These are phyloP conservation scores for Harpegnathos saltator DNA, from an alignment of 1,140 invertebrate genomes.

Conservation along the genomic window DNA sequence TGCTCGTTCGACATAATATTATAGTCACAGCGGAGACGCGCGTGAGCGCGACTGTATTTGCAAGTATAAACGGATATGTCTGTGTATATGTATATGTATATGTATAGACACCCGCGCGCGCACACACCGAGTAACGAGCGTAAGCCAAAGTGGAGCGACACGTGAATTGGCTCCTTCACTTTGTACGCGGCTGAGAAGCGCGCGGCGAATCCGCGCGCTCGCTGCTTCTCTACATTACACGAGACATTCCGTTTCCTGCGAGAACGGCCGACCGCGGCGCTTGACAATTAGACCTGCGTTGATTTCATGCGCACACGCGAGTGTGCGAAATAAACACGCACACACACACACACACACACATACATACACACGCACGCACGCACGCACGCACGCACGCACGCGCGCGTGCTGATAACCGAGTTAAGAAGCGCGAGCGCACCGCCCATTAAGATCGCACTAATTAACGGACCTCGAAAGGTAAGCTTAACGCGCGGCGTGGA, in stretches of 20 bases:
- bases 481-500: conserved; percentile 78
- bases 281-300: conserved; percentile 13
- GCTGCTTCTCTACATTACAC: conserved; percentile 2
- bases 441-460: conserved; percentile 65
- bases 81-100: conserved; percentile 42
- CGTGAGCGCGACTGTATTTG: conserved; percentile 12
- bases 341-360: conserved; percentile 1
- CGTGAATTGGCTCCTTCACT: not conserved
- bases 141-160: not conserved
- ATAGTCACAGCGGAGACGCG: not conserved
- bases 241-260: conserved; percentile 16
- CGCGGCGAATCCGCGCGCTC: not conserved
- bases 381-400: not conserved
- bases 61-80: conserved; percentile 37
- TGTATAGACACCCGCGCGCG: not conserved
- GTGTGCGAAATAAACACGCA: not conserved
- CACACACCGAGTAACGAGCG: not conserved
- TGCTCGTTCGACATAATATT: too few relatives aligned
- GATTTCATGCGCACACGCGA: conserved; percentile 23
- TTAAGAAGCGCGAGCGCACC: conserved; percentile 53
- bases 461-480: conserved; percentile 66
- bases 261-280: not conserved
- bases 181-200: not conserved
- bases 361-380: conserved; percentile 40
- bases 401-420: not conserved